Evolutionary conservation across 2,888 invertebrate species (phyloP).

Genomic region (Cephonodes hylas): DNA sequence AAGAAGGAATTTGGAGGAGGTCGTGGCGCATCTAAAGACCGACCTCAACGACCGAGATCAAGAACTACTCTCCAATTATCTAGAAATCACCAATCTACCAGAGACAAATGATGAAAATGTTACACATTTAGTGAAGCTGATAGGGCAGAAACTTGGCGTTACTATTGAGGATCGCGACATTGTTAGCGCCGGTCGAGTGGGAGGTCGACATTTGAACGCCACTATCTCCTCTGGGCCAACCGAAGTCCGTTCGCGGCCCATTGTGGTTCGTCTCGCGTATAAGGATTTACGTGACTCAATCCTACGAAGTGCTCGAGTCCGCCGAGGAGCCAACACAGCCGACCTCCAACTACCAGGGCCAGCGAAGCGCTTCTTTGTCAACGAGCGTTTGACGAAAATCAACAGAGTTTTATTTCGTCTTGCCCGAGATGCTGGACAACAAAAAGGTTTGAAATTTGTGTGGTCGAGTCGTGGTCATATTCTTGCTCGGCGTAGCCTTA

Average conservation of each 20-base stretch:
- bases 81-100: slow-evolving; percentile 13
- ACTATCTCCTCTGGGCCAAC: not conserved
- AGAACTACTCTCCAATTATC: slow-evolving; percentile 7
- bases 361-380: too few relatives aligned
- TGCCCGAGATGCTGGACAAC: too few relatives aligned
- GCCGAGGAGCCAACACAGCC: too few relatives aligned
- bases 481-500: too few relatives aligned
- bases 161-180: slow-evolving; percentile 2
- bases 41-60: slow-evolving; percentile 16
- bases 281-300: too few relatives aligned
- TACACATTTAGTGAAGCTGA: not conserved
- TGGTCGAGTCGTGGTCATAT: too few relatives aligned
- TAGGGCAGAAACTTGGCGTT: slow-evolving; percentile 5
- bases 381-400: too few relatives aligned
- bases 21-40: not conserved
- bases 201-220: not conserved
- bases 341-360: too few relatives aligned
- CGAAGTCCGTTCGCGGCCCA: not conserved
- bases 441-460: too few relatives aligned
- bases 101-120: slow-evolving; percentile 6
- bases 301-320: not conserved
- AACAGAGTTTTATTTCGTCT: too few relatives aligned
- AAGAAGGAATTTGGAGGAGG: not conserved
- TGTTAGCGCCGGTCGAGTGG: slow-evolving; percentile 12
- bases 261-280: not conserved